These are phyloP conservation scores for Ichneumoninae sp. DNA, from an alignment of 2,888 invertebrate species.

Conservation along the genomic window DNA sequence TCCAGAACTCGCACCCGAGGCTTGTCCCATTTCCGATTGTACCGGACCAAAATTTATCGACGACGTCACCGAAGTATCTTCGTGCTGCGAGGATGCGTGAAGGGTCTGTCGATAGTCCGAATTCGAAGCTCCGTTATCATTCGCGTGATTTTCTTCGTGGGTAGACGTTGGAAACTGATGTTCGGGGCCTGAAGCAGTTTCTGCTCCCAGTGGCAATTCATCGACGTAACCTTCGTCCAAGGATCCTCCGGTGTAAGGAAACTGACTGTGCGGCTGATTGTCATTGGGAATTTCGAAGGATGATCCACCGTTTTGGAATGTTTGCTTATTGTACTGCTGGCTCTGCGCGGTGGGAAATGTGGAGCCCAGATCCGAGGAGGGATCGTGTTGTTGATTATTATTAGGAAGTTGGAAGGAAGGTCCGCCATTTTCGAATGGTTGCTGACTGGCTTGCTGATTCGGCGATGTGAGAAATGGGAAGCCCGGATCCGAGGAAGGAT, in stretches of 20 bases:
- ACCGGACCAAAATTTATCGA: conserved; percentile 3
- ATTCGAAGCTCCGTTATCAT: conserved; percentile 46
- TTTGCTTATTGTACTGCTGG: background rate
- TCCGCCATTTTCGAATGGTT: conserved; percentile 30
- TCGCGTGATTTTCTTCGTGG: conserved; percentile 31
- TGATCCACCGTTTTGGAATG: conserved; percentile 15
- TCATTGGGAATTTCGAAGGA: conserved; percentile 11
- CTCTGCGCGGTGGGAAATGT: background rate
- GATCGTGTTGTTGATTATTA: conserved; percentile 34
- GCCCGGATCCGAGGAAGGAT: conserved; percentile 21
- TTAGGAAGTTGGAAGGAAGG: conserved; percentile 13
- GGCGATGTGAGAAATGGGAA: conserved; percentile 23
- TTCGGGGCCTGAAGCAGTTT: conserved; percentile 54
- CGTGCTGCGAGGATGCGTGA: conserved; percentile 51
- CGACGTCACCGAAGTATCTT: conserved; percentile 23
- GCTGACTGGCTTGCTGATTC: conserved; percentile 49
- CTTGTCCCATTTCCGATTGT: conserved; percentile 30
- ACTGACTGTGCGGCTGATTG: conserved; percentile 27
- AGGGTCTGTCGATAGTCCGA: conserved; percentile 44
- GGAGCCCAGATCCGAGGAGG: background rate
- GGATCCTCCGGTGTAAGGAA: conserved; percentile 14
- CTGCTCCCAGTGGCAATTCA: conserved; percentile 75
- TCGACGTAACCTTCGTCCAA: conserved; percentile 67
- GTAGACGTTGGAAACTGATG: conserved; percentile 40
- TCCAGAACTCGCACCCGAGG: conserved; percentile 29